Evolutionary conservation across 2,888 invertebrate species (phyloP), one percentile per base, ranked within the genome.

Genomic region (Mesoligia furuncula): DNA sequence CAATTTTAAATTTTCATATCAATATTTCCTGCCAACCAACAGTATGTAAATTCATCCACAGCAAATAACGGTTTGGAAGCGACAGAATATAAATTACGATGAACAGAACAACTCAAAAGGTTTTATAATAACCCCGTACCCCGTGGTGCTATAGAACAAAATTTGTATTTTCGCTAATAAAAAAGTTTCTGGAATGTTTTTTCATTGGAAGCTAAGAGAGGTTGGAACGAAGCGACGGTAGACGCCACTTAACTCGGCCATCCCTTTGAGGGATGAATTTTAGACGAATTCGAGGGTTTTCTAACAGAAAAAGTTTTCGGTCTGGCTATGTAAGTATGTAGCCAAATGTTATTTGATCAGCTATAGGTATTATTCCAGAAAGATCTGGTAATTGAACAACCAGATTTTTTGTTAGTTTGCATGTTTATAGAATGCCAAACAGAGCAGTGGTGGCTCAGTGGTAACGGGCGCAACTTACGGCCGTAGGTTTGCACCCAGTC

Each of bases 181-280:
- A 83, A 81, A 83, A 85, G 83, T 83, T 85, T 48, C 11, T 7
- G 36, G 20, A 76, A 76, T 70, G 73, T 67, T 81, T 85, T 80
- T 81, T 72, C 67, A 81, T 81, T 73, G 36, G 45, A 59, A 67
- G 66, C 59, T 62, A 59, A 67, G 61, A 75, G 24, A 62, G 45
- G 39, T 64, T 13, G 31, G 39, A 20, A 54, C 39, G 72, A 39
- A 73, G 62, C 31, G 61, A 51, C 31, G 59, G 51, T 59, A 85
- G 81, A 69, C 72, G n/a, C 45, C 72, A 70, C 85, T 85, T 73
- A 75, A 70, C 62, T 62, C 48, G 57, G n/a, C 17, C 57, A 27
- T 64, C 48, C 65, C 76, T 85, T 83, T 85, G 62, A 80, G 64
- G 11, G 57, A 68, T 67, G 8, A 66, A 39, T 62, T 76, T 65